A percentile compares a stretch with the other conserved stretches of the same genome.
phyloP scores from a whole-genome alignment of 2,888 invertebrate genomes.

The Gymnocheta viridis region DNA sequence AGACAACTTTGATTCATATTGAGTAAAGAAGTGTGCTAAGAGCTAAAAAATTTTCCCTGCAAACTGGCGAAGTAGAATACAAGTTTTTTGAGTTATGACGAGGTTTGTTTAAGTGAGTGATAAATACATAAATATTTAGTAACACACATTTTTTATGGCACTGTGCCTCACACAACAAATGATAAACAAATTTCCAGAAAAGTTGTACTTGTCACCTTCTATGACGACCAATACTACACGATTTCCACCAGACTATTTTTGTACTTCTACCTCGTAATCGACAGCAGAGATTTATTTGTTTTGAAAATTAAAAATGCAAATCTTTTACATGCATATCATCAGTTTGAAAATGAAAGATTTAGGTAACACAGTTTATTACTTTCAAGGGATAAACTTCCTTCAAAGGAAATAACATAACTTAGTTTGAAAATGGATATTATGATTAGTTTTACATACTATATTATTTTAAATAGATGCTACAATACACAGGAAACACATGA shows the following conservation, averaged over 20 bases:
- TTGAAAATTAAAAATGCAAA: neutral
- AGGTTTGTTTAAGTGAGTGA: no score
- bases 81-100: no score
- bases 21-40: no score
- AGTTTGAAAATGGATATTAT: neutral
- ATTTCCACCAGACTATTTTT: neutral
- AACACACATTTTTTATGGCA: neutral
- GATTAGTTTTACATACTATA: neutral
- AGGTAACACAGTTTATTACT: neutral
- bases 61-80: no score
- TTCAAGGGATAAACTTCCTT: neutral
- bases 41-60: no score
- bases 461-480: neutral
- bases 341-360: neutral
- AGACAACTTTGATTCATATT: no score
- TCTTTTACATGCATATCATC: neutral
- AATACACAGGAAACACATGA: conserved; percentile 10
- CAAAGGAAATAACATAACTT: neutral
- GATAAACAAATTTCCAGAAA: neutral
- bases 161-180: neutral
- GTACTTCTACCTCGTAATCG: neutral
- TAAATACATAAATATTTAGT: no score
- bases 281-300: neutral
- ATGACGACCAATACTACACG: neutral
- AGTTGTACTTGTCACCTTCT: neutral